Conservation (phyloP, 2,113 vertebrate species). For the Lepisosteus osseus region DNA sequence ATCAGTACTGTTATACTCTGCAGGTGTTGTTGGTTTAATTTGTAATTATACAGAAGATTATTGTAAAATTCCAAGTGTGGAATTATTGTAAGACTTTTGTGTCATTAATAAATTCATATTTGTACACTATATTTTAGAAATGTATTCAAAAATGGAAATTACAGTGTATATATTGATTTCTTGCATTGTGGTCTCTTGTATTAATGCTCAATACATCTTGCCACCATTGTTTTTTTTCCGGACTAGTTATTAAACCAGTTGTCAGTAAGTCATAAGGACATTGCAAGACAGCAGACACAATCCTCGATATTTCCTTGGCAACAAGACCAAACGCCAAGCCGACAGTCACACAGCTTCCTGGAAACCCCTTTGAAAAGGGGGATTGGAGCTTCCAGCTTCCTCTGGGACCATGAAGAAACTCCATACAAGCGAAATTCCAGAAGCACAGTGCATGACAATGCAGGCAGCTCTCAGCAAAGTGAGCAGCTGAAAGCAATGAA, state of each 20-base stretch:
- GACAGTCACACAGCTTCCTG: conserved; percentile 47
- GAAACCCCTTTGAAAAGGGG: conserved; percentile 72
- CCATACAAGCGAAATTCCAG: conserved; percentile 53
- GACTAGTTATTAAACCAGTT: conserved; percentile 66
- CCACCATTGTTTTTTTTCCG: no score
- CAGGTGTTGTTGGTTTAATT: no score
- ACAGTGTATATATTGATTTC: no score
- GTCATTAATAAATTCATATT: no score
- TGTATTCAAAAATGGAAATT: no score
- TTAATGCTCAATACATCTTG: no score
- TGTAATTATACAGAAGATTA: no score
- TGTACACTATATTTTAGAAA: no score
- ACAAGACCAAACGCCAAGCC: conserved; percentile 64
- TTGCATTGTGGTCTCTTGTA: no score
- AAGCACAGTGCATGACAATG: conserved; percentile 43
- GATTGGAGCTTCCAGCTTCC: conserved; percentile 45
- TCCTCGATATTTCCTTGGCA: conserved; percentile 92
- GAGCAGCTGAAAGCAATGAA: conserved; percentile 76
- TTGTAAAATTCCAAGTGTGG: no score
- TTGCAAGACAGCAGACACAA: conserved; percentile 78
- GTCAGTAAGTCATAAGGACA: conserved; percentile 74
- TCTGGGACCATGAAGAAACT: conserved; percentile 66
- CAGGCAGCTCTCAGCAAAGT: conserved; percentile 46
- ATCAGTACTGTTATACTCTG: no score
- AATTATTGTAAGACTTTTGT: no score